Evolutionary conservation across 2,797 vertebrate species (phyloP).

Genomic region (Lemur catta): DNA sequence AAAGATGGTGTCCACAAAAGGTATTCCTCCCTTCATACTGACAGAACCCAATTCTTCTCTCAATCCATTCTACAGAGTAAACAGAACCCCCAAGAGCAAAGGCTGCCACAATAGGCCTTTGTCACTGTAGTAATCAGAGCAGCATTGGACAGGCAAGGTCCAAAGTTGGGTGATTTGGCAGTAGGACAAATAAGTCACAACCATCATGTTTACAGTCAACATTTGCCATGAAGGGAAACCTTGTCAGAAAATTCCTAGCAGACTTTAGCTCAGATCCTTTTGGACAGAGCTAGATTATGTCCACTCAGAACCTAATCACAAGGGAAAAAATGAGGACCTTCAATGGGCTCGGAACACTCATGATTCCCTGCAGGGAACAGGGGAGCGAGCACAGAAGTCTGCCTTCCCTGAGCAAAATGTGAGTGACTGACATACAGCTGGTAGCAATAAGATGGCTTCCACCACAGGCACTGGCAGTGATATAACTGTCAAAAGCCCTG

Average conservation of each 20-base stretch:
- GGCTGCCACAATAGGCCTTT: not conserved
- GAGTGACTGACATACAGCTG: not conserved
- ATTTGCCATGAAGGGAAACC: not conserved
- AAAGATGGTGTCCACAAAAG: not conserved
- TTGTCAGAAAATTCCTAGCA: not conserved
- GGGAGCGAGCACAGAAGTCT: not conserved
- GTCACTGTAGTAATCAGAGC: too few species aligned
- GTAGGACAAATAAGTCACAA: not conserved
- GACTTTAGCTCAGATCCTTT: not conserved
- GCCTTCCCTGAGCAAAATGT: not conserved
- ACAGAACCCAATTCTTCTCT: not conserved
- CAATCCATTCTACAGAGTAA: not conserved
- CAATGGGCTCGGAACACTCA: not conserved
- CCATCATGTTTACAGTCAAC: not conserved
- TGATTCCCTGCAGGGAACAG: not conserved
- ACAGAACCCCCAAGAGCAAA: not conserved
- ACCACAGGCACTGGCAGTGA: not conserved
- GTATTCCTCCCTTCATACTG: not conserved
- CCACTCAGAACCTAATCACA: not conserved
- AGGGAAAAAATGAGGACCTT: not conserved
- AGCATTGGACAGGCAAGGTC: not conserved
- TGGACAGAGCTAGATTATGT: not conserved
- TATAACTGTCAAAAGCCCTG: not conserved
- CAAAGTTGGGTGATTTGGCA: not conserved
- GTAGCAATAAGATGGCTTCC: not conserved